Base-by-base conservation (phyloP, 2,113 vertebrate genomes). In the Acrocephalus arundinaceus region DNA sequence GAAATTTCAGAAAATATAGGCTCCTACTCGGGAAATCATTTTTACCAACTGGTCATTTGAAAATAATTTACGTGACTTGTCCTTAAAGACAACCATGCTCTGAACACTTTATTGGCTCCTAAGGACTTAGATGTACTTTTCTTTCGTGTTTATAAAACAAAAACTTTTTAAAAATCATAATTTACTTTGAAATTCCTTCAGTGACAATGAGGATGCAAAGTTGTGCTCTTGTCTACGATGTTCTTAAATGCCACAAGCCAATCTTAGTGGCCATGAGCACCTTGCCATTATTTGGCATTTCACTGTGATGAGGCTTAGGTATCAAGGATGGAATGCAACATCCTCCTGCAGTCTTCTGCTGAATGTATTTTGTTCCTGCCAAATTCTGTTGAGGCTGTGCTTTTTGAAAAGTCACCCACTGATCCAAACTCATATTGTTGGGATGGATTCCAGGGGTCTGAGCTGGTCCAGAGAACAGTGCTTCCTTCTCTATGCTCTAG, bases 191-290 rank as follows among this genome's bases (percentile, higher is more conserved):
- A 58, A 20, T 68, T 72, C 30, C 17, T 54, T 63, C 15, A 33
- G 37, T 22, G 24, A 62, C 21, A 4, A 0, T 15, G 45, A 48
- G 6, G 16, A 35, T 62, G 13, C 13, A 41, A 61, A 88, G 10
- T 0, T 55, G 3, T 35, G 14, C 8, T 19, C 3, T 39, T 61
- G 45, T 41, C 27, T 71, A 18, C 2, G 0, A 31, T 20, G 25
- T 9, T 61, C 20, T 35, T 22, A 70, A 33, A 41, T 13, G 10
- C 8, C 27, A 25, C 9, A 14, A 68, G 4, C 3, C 18, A 33
- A 1, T 21, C 13, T 70, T 11, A 20, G 20, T 54, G 30, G 31
- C 41, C 20, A 7, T 5, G 45, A 33, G 27, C 25, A 45, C 9
- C 15, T 54, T 24, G 11, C 6, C 17, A 12, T 61, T 62, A 24